A percentile compares a stretch with the other conserved stretches of the same genome.
Evolutionary conservation across 2,888 invertebrate species (phyloP).

Genomic region (Palloptera scutellata): DNA sequence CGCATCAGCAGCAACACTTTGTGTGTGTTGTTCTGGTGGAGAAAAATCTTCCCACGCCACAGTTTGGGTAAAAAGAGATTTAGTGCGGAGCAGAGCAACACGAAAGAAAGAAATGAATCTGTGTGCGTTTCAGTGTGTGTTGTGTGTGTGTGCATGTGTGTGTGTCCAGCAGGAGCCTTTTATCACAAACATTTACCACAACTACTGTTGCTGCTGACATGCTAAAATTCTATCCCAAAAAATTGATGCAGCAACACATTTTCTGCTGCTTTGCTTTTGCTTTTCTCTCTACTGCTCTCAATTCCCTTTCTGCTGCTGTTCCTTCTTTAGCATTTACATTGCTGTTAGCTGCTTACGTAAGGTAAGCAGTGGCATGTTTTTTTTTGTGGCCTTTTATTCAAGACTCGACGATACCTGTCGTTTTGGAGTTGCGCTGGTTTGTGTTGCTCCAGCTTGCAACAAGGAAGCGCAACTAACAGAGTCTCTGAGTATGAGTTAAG

Average conservation of each 20-base stretch:
- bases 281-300: no score
- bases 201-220: background rate
- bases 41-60: slow-evolving; percentile 64
- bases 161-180: background rate
- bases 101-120: background rate
- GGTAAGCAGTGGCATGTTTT: no score
- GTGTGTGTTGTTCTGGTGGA: slow-evolving; percentile 1
- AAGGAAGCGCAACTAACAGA: background rate
- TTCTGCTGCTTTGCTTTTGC: no score
- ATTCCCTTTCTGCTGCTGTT: no score
- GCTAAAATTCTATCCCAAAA: background rate
- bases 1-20: background rate
- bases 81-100: no score
- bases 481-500: no score
- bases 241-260: background rate
- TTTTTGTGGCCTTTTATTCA: no score
- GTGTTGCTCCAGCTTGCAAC: background rate
- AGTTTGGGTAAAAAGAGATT: slow-evolving; percentile 38
- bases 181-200: no score
- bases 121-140: background rate
- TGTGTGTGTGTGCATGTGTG: background rate
- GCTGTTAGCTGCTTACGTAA: no score
- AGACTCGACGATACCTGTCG: no score
- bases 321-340: no score
- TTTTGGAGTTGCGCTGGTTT: no score